These are phyloP conservation scores for Botrylloides violaceus DNA, from an alignment of 23 tunicate species.

Conservation along the genomic window DNA sequence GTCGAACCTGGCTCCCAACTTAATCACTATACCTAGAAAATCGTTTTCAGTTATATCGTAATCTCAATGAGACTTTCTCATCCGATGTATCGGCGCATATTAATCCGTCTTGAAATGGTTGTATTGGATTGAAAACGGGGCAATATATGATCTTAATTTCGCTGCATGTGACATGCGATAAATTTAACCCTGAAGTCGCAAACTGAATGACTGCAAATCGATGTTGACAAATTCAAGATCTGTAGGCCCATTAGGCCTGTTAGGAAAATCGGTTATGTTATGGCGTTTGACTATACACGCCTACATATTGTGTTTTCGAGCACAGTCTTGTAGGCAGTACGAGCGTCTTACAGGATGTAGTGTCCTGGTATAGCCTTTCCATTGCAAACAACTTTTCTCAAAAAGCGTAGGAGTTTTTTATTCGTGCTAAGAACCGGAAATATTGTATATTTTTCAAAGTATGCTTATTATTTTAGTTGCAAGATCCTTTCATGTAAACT, in stretches of 20 bases:
- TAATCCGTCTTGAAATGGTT: background rate
- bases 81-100: too few relatives aligned
- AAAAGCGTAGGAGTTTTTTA: background rate
- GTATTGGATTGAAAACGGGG: background rate
- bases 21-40: too few relatives aligned
- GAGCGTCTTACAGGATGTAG: background rate
- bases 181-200: background rate
- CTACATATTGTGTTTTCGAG: too few relatives aligned
- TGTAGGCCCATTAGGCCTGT: too few relatives aligned
- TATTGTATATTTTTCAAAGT: background rate
- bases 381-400: background rate
- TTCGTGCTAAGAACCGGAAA: background rate
- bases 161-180: background rate
- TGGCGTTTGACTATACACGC: too few relatives aligned
- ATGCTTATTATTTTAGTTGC: background rate
- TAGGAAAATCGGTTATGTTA: too few relatives aligned
- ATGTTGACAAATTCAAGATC: too few relatives aligned
- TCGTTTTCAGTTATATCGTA: too few relatives aligned
- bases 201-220: too few relatives aligned
- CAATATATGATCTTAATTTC: background rate
- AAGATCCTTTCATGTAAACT: background rate
- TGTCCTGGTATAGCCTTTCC: background rate
- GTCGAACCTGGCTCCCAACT: too few relatives aligned
- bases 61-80: too few relatives aligned
- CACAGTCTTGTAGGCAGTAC: too few relatives aligned